These are phyloP conservation scores for Leptura quadrifasciata DNA, from an alignment of 2,888 invertebrate species.

Conservation along the genomic window DNA sequence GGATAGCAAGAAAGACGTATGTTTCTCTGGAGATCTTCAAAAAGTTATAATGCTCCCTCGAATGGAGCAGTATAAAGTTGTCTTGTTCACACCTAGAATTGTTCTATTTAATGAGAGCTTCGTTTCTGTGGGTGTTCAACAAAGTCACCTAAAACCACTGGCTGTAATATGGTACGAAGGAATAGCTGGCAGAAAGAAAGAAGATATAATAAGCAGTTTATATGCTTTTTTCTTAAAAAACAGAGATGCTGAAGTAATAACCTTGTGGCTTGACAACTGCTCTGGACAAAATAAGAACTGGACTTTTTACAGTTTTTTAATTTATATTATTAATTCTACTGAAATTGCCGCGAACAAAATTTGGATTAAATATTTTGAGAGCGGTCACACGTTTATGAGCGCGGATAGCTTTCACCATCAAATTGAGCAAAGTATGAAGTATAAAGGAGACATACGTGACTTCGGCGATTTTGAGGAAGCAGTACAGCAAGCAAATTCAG, in stretches of 20 bases:
- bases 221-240: constrained; percentile 44
- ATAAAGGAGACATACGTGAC: constrained; percentile 38
- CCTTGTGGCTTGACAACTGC: constrained; percentile 50
- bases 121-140: constrained; percentile 34
- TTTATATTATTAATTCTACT: constrained; percentile 44
- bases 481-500: constrained; percentile 36
- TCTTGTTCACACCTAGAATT: constrained; percentile 37
- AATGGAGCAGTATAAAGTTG: constrained; percentile 35
- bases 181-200: constrained; percentile 44
- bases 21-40: constrained; percentile 8
- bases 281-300: constrained; percentile 49
- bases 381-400: constrained; percentile 48
- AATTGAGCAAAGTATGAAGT: constrained; percentile 30
- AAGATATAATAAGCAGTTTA: constrained; percentile 54
- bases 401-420: constrained; percentile 41
- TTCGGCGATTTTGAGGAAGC: constrained; percentile 41
- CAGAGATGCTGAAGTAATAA: constrained; percentile 26
- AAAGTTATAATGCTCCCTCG: constrained; percentile 41
- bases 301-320: constrained; percentile 40
- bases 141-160: constrained; percentile 15
- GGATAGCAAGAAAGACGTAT: constrained; percentile 44
- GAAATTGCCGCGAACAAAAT: constrained; percentile 29
- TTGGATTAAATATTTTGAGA: constrained; percentile 47
- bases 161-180: constrained; percentile 62
- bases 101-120: constrained; percentile 42